These are phyloP conservation scores for Endotricha flammealis DNA, from an alignment of 2,888 invertebrate species.

Conservation along the genomic window DNA sequence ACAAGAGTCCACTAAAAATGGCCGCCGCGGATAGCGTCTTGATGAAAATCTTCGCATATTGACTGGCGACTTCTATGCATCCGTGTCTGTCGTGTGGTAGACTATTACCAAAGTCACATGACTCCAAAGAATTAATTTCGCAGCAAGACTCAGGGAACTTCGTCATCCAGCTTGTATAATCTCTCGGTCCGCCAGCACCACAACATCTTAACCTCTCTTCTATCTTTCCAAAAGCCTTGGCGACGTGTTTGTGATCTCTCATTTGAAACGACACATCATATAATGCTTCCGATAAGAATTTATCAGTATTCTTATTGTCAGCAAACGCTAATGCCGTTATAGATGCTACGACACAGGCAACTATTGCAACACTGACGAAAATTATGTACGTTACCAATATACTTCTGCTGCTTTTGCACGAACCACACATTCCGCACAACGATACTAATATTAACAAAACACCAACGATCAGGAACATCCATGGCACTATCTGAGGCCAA, in stretches of 20 bases:
- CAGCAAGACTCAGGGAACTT: constrained; percentile 42
- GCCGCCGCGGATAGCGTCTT: constrained; percentile 14
- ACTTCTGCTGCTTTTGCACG: constrained; percentile 26
- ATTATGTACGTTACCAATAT: constrained; percentile 29
- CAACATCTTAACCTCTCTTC: constrained; percentile 27
- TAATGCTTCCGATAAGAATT: constrained; percentile 38
- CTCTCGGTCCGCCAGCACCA: constrained; percentile 11
- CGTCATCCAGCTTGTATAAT: constrained; percentile 10
- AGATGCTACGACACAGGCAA: constrained; percentile 27
- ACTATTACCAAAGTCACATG: constrained; percentile 1
- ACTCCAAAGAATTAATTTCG: constrained; percentile 18
- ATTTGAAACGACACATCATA: constrained; percentile 37
- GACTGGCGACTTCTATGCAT: constrained; percentile 13
- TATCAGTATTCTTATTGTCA: constrained; percentile 28
- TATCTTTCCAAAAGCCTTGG: constrained; percentile 29
- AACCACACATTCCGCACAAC: constrained; percentile 34
- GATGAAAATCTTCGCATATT: constrained; percentile 14
- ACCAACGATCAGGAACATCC: constrained; percentile 36
- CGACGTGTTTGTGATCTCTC: constrained; percentile 28
- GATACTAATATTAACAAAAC: constrained; percentile 31
- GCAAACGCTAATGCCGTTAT: constrained; percentile 32
- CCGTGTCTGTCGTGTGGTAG: constrained; percentile 8
- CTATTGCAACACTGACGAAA: constrained; percentile 24
- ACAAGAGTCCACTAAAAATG: constrained; percentile 4
- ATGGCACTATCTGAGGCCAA: constrained; percentile 45